These are phyloP conservation scores for Eulemur rubriventer DNA, from an alignment of 2,797 vertebrate genomes.

Conservation along the genomic window DNA sequence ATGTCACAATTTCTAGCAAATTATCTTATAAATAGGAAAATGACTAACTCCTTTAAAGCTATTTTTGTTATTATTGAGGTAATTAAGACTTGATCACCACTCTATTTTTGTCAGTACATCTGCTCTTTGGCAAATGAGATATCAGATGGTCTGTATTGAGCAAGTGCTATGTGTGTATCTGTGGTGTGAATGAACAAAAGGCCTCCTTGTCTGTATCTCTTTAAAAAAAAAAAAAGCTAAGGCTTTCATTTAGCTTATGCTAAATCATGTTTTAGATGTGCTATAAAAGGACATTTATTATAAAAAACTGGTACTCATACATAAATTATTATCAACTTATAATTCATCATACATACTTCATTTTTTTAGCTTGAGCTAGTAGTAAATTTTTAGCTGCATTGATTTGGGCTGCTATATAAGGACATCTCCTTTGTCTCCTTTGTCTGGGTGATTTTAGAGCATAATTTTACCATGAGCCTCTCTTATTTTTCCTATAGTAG, in stretches of 20 bases:
- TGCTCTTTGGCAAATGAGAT: slow-evolving; percentile 30
- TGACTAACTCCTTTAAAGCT: slow-evolving; percentile 46
- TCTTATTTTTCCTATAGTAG: slow-evolving; percentile 92
- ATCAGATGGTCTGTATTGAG: background rate
- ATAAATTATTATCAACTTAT: slow-evolving; percentile 33
- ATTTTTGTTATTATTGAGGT: slow-evolving; percentile 43
- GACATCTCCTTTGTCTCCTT: slow-evolving; percentile 92
- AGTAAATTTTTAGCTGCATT: slow-evolving; percentile 94
- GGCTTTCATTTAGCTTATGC: background rate
- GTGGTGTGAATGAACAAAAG: background rate
- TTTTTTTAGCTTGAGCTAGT: slow-evolving; percentile 90
- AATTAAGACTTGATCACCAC: slow-evolving; percentile 5
- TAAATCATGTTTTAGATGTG: slow-evolving; percentile 44
- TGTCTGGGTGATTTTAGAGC: slow-evolving; percentile 95
- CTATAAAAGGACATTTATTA: slow-evolving; percentile 64
- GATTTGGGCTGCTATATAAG: slow-evolving; percentile 93
- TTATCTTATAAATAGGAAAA: slow-evolving; percentile 55
- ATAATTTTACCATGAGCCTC: slow-evolving; percentile 94
- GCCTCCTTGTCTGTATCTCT: background rate
- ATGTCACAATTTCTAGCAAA: slow-evolving; percentile 22
- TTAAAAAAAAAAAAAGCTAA: background rate
- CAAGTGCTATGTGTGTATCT: background rate
- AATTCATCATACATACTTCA: slow-evolving; percentile 71
- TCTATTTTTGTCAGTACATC: slow-evolving; percentile 46
- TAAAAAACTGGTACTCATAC: background rate